Conservation (phyloP, 2,113 vertebrate genomes). For the Saccopteryx bilineata region DNA sequence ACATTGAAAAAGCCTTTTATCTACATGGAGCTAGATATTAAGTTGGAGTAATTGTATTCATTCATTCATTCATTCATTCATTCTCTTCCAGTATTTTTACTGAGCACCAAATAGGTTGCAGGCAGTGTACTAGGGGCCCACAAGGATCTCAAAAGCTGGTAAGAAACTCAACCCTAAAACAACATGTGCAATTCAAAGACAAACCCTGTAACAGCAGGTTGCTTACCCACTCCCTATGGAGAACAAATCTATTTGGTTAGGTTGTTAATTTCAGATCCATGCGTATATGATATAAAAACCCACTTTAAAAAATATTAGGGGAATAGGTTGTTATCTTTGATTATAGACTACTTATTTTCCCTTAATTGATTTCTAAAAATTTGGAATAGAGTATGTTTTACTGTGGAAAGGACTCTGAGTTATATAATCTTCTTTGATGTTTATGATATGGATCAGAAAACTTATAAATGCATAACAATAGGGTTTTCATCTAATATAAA, state of each 20-base stretch:
- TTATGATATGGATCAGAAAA: background rate
- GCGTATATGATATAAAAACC: slow-evolving; percentile 38
- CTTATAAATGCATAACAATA: background rate
- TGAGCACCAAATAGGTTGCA: background rate
- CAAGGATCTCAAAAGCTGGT: background rate
- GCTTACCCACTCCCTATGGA: background rate
- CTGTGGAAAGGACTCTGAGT: background rate
- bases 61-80: background rate
- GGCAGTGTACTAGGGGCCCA: background rate
- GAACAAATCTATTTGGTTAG: background rate
- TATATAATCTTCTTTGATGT: background rate
- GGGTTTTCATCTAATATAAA: slow-evolving; percentile 20
- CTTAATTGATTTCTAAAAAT: background rate
- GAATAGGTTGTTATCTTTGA: background rate
- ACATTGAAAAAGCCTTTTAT: background rate
- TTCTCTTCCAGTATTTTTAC: background rate
- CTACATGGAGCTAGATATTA: background rate
- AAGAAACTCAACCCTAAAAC: background rate
- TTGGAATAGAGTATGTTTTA: background rate
- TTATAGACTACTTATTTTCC: background rate
- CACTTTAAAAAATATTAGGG: background rate
- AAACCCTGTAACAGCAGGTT: background rate
- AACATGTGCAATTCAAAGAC: background rate
- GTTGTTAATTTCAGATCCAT: slow-evolving; percentile 2
- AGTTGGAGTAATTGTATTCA: background rate